phyloP scores from a whole-genome alignment of 2,113 vertebrate genomes.

The Todiramphus saurophagus region DNA sequence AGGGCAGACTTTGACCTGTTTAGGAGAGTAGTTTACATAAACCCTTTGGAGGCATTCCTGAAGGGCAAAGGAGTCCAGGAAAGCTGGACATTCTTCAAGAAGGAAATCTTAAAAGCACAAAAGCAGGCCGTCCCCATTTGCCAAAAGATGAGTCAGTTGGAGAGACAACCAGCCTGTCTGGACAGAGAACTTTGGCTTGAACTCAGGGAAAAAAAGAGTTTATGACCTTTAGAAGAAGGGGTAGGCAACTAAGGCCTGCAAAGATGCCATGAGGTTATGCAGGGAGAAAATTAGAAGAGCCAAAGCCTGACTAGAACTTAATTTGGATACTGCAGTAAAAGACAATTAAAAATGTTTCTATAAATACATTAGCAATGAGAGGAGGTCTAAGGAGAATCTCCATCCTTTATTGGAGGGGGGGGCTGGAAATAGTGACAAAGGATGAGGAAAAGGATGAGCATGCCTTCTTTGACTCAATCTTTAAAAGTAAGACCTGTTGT shows the following conservation, averaged over 20 bases:
- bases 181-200: too few relatives aligned
- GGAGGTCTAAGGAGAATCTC: background rate
- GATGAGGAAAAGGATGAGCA: background rate
- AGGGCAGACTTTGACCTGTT: too few relatives aligned
- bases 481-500: background rate
- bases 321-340: background rate
- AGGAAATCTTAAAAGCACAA: too few relatives aligned
- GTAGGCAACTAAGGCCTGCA: too few relatives aligned
- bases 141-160: too few relatives aligned
- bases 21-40: background rate
- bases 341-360: background rate
- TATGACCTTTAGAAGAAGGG: too few relatives aligned
- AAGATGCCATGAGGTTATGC: background rate
- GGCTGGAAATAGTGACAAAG: background rate
- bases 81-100: background rate
- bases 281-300: background rate
- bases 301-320: background rate
- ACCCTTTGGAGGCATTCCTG: background rate
- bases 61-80: background rate
- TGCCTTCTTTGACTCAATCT: background rate
- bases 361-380: background rate
- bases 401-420: too few relatives aligned
- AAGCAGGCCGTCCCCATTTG: too few relatives aligned
- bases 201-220: too few relatives aligned
- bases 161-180: too few relatives aligned